A percentile compares a stretch with the other conserved stretches of the same genome.
Conservation (phyloP, 2,113 vertebrate genomes). For the Circaetus gallicus region DNA sequence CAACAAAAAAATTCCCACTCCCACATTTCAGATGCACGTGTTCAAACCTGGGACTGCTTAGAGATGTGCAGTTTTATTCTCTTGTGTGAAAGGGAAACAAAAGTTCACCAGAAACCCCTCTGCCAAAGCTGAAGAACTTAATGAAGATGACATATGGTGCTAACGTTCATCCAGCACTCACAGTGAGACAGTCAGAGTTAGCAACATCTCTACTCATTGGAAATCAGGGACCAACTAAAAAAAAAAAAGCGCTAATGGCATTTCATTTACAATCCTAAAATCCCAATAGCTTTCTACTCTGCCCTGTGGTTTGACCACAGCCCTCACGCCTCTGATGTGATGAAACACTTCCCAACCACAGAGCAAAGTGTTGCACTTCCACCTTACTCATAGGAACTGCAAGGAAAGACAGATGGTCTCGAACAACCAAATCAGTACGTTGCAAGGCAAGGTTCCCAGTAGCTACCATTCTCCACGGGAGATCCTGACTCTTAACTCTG, state of each 20-base stretch:
- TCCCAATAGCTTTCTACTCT: neutral
- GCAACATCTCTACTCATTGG: neutral
- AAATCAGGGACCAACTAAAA: neutral
- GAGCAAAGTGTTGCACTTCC: neutral
- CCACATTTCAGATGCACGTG: neutral
- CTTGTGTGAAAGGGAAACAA: neutral
- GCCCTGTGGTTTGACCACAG: neutral
- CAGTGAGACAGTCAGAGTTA: neutral
- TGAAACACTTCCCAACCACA: neutral
- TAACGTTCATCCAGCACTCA: neutral
- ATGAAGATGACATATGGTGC: neutral
- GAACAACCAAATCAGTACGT: fast-evolving
- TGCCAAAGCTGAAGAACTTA: neutral
- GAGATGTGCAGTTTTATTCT: neutral
- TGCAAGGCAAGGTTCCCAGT: neutral
- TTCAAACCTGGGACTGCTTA: neutral
- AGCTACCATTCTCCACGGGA: neutral
- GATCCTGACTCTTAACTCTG: neutral
- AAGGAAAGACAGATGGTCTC: neutral
- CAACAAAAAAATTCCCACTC: neutral
- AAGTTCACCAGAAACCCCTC: neutral
- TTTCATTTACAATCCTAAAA: neutral
- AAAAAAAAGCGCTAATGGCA: neutral
- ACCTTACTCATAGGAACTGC: neutral
- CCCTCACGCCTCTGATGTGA: neutral